Percentiles rank a stretch among this genome's conserved stretches.
phyloP scores from a whole-genome alignment of 2,888 invertebrate genomes.

The Tinea pellionella region DNA sequence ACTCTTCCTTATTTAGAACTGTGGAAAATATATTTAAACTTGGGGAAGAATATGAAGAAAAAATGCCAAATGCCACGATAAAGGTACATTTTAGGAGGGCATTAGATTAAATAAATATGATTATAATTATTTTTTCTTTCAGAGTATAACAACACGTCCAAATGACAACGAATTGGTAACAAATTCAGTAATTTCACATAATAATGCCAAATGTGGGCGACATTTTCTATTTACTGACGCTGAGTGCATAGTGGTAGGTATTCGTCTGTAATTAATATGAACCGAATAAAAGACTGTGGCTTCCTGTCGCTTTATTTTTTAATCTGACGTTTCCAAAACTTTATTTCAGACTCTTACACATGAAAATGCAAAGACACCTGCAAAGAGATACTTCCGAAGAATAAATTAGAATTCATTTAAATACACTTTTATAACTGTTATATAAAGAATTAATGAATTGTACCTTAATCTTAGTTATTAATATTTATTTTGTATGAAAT shows the following conservation, averaged over 20 bases:
- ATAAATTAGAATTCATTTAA: not conserved
- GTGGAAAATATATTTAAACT: constrained; percentile 65
- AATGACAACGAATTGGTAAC: constrained; percentile 33
- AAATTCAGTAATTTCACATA: constrained; percentile 38
- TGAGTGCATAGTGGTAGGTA: constrained; percentile 20
- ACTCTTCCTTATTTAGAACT: constrained; percentile 66
- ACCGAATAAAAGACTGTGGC: too few species aligned
- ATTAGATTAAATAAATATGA: constrained; percentile 23
- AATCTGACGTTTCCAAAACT: too few species aligned
- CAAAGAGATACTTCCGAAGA: constrained; percentile 68
- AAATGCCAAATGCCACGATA: constrained; percentile 65
- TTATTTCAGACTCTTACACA: constrained; percentile 71
- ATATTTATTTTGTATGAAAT: too few species aligned
- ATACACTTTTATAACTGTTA: not conserved
- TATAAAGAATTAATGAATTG: not conserved
- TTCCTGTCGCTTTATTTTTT: too few species aligned
- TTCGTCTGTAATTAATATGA: too few species aligned
- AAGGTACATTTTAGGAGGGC: constrained; percentile 37
- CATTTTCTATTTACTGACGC: constrained; percentile 47
- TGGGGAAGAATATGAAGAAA: constrained; percentile 73
- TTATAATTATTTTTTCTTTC: constrained; percentile 23
- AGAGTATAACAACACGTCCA: constrained; percentile 58
- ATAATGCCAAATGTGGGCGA: constrained; percentile 35
- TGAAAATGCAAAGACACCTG: constrained; percentile 58
- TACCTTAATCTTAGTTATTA: too few species aligned